A percentile compares a stretch with the other conserved stretches of the same genome.
Evolutionary conservation across 2,888 invertebrate genomes (phyloP).

Genomic region (Dimorphilus gyrociliatus): DNA sequence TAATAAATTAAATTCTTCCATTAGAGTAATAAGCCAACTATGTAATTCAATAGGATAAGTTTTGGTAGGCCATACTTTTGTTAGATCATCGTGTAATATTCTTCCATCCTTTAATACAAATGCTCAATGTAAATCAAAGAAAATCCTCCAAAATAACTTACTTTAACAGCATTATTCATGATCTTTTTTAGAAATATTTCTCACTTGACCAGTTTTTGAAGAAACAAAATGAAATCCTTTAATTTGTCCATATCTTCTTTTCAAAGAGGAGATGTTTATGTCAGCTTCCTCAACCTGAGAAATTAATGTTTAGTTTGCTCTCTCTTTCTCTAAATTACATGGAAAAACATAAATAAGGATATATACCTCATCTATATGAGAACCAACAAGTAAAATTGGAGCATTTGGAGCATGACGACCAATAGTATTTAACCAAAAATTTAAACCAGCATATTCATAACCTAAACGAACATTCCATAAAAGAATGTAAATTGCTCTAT

Average conservation of each 20-base stretch:
- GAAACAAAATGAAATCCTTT: conserved; percentile 25
- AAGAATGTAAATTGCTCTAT: conserved; percentile 17
- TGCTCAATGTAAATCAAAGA: too few species aligned
- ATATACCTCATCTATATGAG: conserved; percentile 19
- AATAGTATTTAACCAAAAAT: conserved; percentile 20
- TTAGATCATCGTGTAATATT: conserved; percentile 21
- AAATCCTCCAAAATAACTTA: too few species aligned
- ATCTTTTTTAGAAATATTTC: too few species aligned
- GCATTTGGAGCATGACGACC: conserved; percentile 18
- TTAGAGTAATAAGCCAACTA: conserved; percentile 29
- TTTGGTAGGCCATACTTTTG: conserved; percentile 23
- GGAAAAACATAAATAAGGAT: too few species aligned
- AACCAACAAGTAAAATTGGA: conserved; percentile 19
- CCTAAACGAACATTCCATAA: conserved; percentile 19
- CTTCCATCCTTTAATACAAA: conserved; percentile 30
- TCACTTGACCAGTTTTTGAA: conserved; percentile 20
- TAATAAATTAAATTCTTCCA: conserved; percentile 34
- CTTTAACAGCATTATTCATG: too few species aligned
- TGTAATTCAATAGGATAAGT: conserved; percentile 23
- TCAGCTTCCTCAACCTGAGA: conserved; percentile 20
- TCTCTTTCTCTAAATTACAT: too few species aligned
- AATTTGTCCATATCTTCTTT: conserved; percentile 23
- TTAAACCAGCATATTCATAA: conserved; percentile 18
- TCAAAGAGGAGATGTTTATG: conserved; percentile 18
- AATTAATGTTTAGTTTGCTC: too few species aligned